These are phyloP conservation scores for Xestobium rufovillosum DNA, from an alignment of 2,888 invertebrate genomes.

Conservation along the genomic window DNA sequence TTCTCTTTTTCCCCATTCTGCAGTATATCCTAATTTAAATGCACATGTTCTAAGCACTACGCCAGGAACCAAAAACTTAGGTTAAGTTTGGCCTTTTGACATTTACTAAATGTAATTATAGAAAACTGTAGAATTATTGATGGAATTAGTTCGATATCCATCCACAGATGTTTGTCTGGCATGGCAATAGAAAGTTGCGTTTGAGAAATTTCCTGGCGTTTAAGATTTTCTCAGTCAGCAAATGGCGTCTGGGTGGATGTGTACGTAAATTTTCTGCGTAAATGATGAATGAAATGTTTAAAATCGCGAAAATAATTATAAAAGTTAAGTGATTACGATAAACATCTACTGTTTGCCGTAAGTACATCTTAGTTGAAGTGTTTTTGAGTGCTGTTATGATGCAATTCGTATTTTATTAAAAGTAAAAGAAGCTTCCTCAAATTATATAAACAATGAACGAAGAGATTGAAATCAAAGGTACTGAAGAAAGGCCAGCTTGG, in stretches of 20 bases:
- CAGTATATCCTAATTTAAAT: too few species aligned
- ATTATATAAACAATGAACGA: conserved; percentile 39
- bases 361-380: too few species aligned
- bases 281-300: conserved; percentile 40
- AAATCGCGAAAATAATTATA: conserved; percentile 4
- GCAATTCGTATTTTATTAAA: too few species aligned
- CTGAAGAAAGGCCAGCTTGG: conserved; percentile 37
- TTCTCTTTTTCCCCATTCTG: conserved; percentile 24
- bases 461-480: conserved; percentile 36
- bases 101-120: too few species aligned
- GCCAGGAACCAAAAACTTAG: too few species aligned
- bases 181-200: conserved; percentile 21
- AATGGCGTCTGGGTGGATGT: conserved; percentile 44
- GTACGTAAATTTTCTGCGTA: conserved; percentile 40
- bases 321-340: conserved; percentile 9
- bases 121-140: neutral
- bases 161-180: conserved; percentile 19
- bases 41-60: too few species aligned
- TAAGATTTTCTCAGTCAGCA: conserved; percentile 42
- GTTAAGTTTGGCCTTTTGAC: too few species aligned
- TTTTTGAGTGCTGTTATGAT: too few species aligned
- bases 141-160: conserved; percentile 20
- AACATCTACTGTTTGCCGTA: too few species aligned
- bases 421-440: too few species aligned
- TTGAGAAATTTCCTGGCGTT: too few species aligned